These are phyloP conservation scores for Aurelia aurita complex sp. Pacific DNA, from an alignment of 30 jellyfish, hydroid and myxozoan species.

Conservation along the genomic window DNA sequence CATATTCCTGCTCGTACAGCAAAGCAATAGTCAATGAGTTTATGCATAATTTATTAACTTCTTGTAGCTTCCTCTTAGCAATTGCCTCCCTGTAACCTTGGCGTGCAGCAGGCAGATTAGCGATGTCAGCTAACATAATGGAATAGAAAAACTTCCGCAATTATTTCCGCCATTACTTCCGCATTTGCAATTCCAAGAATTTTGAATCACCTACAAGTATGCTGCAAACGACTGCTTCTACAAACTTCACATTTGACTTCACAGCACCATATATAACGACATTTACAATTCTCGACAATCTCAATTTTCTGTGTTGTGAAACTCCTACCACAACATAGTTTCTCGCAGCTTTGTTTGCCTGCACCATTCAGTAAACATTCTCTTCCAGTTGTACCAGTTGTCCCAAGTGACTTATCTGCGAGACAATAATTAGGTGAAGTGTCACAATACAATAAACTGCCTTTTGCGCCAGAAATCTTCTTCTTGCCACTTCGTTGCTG, in stretches of 20 bases:
- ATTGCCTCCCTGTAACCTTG: no score
- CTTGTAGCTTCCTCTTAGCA: no score
- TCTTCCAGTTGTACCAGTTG: constrained; percentile 82
- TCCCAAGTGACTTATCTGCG: constrained; percentile 51
- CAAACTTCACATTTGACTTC: constrained; percentile 85
- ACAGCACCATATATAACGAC: constrained; percentile 93
- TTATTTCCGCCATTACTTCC: no score
- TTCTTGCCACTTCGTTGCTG: constrained; percentile 52
- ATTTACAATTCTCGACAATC: constrained; percentile 73
- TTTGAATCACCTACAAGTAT: constrained; percentile 43
- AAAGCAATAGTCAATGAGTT: no score
- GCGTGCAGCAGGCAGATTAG: no score
- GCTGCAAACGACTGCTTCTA: constrained; percentile 55
- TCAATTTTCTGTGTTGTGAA: constrained; percentile 68
- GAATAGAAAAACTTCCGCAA: no score
- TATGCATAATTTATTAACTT: no score
- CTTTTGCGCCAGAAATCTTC: constrained; percentile 25
- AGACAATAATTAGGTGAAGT: constrained; percentile 76
- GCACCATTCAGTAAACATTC: constrained; percentile 73
- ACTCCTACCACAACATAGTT: constrained; percentile 94
- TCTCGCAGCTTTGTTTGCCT: constrained; percentile 83
- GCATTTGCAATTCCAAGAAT: no score
- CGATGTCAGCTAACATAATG: no score
- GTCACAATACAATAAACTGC: constrained; percentile 60
- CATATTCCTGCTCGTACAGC: no score